Evolutionary conservation across 2,888 invertebrate species (phyloP).

Genomic region (Eutolmus rufibarbis): DNA sequence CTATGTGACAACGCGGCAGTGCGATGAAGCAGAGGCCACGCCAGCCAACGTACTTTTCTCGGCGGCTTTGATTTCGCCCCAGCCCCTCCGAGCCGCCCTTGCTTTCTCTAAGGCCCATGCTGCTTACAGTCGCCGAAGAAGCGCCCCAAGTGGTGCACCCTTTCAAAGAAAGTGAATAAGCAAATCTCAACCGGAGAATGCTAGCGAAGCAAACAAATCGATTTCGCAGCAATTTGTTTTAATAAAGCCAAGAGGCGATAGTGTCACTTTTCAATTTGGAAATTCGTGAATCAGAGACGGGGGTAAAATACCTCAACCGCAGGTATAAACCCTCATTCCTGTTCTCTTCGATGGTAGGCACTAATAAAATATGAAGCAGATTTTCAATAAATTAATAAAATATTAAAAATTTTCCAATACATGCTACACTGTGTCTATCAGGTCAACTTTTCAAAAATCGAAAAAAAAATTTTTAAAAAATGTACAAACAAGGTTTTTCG

Average conservation of each 20-base stretch:
- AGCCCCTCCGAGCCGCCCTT: neutral
- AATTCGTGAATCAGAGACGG: neutral
- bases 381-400: too few relatives aligned
- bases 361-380: too few relatives aligned
- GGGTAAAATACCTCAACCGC: neutral
- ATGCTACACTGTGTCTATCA: too few relatives aligned
- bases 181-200: conserved; percentile 6
- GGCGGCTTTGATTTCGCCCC: conserved; percentile 10
- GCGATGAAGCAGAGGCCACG: neutral
- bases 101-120: neutral
- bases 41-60: neutral
- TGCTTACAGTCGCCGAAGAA: neutral
- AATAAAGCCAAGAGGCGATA: conserved; percentile 10
- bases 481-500: too few relatives aligned
- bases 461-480: too few relatives aligned
- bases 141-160: neutral
- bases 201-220: conserved; percentile 7
- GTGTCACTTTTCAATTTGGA: neutral
- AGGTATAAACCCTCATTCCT: too few relatives aligned
- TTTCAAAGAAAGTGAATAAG: conserved; percentile 29
- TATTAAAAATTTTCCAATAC: too few relatives aligned
- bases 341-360: too few relatives aligned
- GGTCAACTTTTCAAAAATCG: too few relatives aligned
- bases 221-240: conserved; percentile 31
- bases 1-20: conserved; percentile 2